phyloP scores from a whole-genome alignment of 1,140 invertebrate genomes.

The Drepana arcuata region DNA sequence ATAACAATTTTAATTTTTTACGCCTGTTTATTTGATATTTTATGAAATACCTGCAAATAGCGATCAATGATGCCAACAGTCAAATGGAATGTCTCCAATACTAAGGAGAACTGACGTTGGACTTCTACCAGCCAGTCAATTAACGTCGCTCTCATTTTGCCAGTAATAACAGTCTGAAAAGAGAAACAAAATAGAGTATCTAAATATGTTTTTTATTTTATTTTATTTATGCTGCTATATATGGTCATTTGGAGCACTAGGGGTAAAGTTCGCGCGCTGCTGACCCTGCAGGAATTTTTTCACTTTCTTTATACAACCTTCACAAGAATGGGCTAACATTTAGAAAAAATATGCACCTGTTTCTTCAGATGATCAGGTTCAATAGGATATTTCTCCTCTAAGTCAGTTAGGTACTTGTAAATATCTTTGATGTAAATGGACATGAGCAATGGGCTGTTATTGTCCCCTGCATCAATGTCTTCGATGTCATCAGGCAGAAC shows the following conservation, averaged over 20 bases:
- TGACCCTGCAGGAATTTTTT: too few relatives aligned
- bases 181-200: too few relatives aligned
- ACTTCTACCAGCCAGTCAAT: slow-evolving; percentile 97
- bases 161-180: slow-evolving; percentile 73
- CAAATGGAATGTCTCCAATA: slow-evolving; percentile 93
- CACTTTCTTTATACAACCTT: too few relatives aligned
- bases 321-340: slow-evolving; percentile 3
- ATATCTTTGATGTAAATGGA: slow-evolving; percentile 90
- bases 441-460: slow-evolving; percentile 80
- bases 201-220: too few relatives aligned
- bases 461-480: slow-evolving; percentile 82
- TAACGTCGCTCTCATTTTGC: slow-evolving; percentile 89
- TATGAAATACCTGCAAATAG: slow-evolving; percentile 88
- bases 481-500: slow-evolving; percentile 52
- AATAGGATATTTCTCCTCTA: slow-evolving; percentile 80
- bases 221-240: too few relatives aligned
- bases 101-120: slow-evolving; percentile 88
- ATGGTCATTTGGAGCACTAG: too few relatives aligned
- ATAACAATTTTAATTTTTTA: too few relatives aligned
- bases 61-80: slow-evolving; percentile 92
- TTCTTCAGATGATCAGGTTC: slow-evolving; percentile 75
- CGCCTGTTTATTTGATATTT: too few relatives aligned
- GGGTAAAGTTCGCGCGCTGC: too few relatives aligned
- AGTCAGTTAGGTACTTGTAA: slow-evolving; percentile 81
- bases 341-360: slow-evolving; percentile 56